These are phyloP conservation scores for Hecatera dysodea DNA, from an alignment of 2,888 invertebrate genomes.

Conservation along the genomic window DNA sequence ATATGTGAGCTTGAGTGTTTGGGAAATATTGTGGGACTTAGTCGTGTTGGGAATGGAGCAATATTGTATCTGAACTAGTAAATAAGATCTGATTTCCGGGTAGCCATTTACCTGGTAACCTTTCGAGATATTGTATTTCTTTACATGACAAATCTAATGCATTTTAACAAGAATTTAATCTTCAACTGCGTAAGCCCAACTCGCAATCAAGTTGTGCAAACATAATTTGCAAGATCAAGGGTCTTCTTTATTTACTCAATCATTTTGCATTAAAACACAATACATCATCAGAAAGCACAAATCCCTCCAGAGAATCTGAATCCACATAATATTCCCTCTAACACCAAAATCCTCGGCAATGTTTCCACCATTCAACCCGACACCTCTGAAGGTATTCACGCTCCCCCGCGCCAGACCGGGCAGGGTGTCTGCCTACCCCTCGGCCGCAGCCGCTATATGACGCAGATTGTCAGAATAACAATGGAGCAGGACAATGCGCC, in stretches of 20 bases:
- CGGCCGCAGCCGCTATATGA: constrained; percentile 48
- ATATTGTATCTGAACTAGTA: background rate
- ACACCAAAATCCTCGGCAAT: constrained; percentile 42
- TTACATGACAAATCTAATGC: background rate
- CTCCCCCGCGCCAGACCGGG: constrained; percentile 43
- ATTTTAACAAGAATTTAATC: background rate
- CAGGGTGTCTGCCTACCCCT: constrained; percentile 52
- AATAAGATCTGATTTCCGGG: background rate
- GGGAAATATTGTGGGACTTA: constrained; percentile 7
- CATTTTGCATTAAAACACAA: background rate
- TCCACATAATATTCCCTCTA: constrained; percentile 28
- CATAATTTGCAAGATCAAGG: too few species aligned
- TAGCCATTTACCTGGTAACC: too few species aligned
- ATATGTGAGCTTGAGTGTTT: constrained; percentile 32
- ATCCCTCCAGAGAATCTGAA: constrained; percentile 13
- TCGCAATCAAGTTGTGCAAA: too few species aligned
- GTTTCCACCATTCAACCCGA: constrained; percentile 50
- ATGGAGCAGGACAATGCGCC: constrained; percentile 84
- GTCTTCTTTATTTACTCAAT: too few species aligned
- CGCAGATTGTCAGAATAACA: constrained; percentile 86
- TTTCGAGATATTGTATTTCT: background rate
- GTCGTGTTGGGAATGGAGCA: background rate
- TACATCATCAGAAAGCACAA: background rate
- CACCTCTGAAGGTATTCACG: constrained; percentile 60
- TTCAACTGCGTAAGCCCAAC: too few species aligned